A percentile compares a stretch with the other conserved stretches of the same genome.
phyloP scores from a whole-genome alignment of 2,888 invertebrate species.

The Euproctis similis region DNA sequence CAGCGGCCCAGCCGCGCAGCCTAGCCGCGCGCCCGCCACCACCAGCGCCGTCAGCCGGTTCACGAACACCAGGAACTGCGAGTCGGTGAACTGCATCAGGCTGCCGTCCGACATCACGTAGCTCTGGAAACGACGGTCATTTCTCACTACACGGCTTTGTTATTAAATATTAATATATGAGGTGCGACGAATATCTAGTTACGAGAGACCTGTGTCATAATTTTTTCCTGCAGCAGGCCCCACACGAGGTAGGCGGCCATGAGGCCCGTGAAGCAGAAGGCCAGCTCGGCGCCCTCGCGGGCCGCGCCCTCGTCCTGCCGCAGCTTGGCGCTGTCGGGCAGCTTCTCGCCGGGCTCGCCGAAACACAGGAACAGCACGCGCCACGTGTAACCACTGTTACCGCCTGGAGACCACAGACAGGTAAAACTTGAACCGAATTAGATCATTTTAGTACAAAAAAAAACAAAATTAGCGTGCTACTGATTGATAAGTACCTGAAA shows the following conservation, averaged over 20 bases:
- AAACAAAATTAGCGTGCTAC: no score
- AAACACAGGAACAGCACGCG: slow-evolving; percentile 46
- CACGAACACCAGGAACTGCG: slow-evolving; percentile 96
- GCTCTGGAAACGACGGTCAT: no score
- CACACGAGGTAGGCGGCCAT: slow-evolving; percentile 95
- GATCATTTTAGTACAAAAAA: no score
- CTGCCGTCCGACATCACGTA: slow-evolving; percentile 80
- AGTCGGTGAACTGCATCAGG: slow-evolving; percentile 87
- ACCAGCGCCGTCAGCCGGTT: slow-evolving; percentile 92
- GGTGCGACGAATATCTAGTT: background rate
- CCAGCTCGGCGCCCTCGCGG: slow-evolving; percentile 45
- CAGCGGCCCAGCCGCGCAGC: slow-evolving; percentile 73
- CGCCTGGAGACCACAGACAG: no score
- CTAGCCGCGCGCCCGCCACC: slow-evolving; percentile 72
- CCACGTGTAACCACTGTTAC: slow-evolving; percentile 33
- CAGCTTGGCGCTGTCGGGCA: slow-evolving; percentile 36
- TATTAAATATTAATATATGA: no score
- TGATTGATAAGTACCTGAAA: no score
- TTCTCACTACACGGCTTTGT: no score
- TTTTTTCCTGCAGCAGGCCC: slow-evolving; percentile 98
- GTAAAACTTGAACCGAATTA: no score
- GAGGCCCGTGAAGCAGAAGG: slow-evolving; percentile 89
- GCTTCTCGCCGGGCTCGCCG: slow-evolving; percentile 46
- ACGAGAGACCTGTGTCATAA: slow-evolving; percentile 92
- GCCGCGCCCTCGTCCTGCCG: slow-evolving; percentile 27